A percentile compares a stretch with the other conserved stretches of the same genome.
Conservation (phyloP, 2,888 invertebrate genomes). For the Erpobdella octoculata region DNA sequence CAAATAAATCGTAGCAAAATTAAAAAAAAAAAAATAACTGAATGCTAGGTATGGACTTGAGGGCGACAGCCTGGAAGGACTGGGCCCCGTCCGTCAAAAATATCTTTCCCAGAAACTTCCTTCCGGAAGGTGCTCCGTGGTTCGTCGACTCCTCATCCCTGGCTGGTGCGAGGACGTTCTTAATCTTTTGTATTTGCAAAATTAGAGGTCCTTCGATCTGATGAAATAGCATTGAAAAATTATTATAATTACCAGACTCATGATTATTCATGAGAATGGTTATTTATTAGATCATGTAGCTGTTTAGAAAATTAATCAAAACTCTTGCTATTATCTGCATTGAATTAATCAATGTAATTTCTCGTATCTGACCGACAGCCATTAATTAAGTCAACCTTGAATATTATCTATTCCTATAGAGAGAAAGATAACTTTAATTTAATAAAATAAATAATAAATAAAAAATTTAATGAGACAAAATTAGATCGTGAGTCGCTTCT, state of each 20-base stretch:
- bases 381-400: too few species aligned
- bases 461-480: too few species aligned
- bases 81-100: neutral
- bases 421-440: too few species aligned
- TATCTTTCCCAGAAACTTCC: neutral
- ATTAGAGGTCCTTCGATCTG: slow-evolving; percentile 59
- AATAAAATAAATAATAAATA: too few species aligned
- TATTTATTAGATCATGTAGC: too few species aligned
- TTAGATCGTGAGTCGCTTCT: too few species aligned
- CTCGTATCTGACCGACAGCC: too few species aligned
- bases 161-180: slow-evolving; percentile 74
- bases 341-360: too few species aligned
- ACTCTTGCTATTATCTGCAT: too few species aligned
- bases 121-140: neutral
- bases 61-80: neutral
- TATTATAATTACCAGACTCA: neutral
- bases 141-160: neutral
- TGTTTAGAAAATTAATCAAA: too few species aligned
- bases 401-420: too few species aligned
- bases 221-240: neutral
- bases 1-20: neutral
- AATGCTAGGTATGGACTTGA: neutral
- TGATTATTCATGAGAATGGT: slow-evolving; percentile 5
- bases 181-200: slow-evolving; percentile 76
- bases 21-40: neutral